Percentiles rank a stretch among this genome's conserved stretches.
Conservation (phyloP, 2,888 invertebrate species). For the Eremobia ochroleuca region DNA sequence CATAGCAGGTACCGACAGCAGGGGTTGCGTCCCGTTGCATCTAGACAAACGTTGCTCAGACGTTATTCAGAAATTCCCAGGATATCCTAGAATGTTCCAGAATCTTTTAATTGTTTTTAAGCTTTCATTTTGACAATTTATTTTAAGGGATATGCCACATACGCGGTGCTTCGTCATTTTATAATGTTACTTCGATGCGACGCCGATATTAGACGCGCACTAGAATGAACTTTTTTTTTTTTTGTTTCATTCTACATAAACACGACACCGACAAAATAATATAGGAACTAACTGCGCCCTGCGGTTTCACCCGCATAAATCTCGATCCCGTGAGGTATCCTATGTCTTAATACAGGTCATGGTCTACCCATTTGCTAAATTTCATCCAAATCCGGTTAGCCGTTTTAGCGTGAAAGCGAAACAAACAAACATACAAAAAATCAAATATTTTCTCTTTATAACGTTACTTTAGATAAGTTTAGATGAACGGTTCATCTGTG, state of each 20-base stretch:
- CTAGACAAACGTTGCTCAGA: slow-evolving; percentile 33
- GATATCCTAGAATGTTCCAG: neutral
- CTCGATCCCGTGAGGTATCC: too few relatives aligned
- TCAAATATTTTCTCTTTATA: too few relatives aligned
- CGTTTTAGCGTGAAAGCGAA: too few relatives aligned
- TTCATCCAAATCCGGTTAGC: too few relatives aligned
- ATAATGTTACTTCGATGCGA: neutral
- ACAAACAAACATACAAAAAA: too few relatives aligned
- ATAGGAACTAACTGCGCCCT: too few relatives aligned
- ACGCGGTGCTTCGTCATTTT: neutral
- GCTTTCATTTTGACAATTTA: slow-evolving; percentile 15
- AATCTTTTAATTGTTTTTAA: slow-evolving; percentile 14
- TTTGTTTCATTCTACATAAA: neutral
- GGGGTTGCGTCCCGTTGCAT: slow-evolving; percentile 61
- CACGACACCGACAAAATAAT: neutral
- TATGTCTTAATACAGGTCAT: too few relatives aligned
- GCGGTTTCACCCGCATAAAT: too few relatives aligned
- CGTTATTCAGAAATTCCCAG: slow-evolving; percentile 8
- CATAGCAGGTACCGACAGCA: slow-evolving; percentile 60
- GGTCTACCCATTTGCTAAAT: too few relatives aligned
- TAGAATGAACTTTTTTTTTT: neutral
- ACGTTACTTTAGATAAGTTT: neutral
- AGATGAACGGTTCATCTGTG: neutral
- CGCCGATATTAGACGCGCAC: neutral
- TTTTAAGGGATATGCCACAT: neutral